Base-by-base conservation (phyloP, 2,113 vertebrate genomes). In the Stegastes partitus region DNA sequence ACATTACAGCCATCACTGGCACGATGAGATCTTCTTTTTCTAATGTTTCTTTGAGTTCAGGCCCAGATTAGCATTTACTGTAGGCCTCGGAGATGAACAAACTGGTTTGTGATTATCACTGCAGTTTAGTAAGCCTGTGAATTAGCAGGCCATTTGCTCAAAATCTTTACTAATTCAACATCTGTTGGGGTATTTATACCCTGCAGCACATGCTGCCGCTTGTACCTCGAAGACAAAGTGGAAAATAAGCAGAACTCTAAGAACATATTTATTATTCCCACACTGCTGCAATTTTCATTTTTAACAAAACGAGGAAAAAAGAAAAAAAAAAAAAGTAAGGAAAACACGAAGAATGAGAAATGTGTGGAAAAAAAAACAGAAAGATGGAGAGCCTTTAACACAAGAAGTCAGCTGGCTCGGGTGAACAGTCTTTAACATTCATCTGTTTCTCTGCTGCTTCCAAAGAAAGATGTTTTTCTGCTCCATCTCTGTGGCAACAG, bases 401-500 rank as follows among this genome's bases (percentile, higher is more conserved):
- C 11, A 42, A 70, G 51, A 73, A 81, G 82, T 77, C 22, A 31
- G 23, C 69, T 57, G 65, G 70, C 76, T 83, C 19, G 11, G 76
- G 67, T 44, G 58, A 54, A 63, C 63, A 18, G 86, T 81, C 58
- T 77, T 79, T 61, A 77, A 82, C 62, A 69, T 89, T 88, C 78
- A 82, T 85, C 79, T 89, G 51, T 83, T 83, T 83, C 77, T 82
- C 19, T 37, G 56, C 74, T 70, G 69, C 74, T 81, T 80, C 79
- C 83, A 85, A 65, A 77, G 72, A 85, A 77, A 82, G 65, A 86
- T 90, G 85, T 89, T 93, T 85, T 90, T 65, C 75, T 82, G 88
- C 81, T 90, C 65, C 74, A 89, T 91, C 90, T 72, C 85, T 87
- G 88, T 90, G 85, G 92, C 84, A 90, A 92, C 88, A 76, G 79